phyloP scores from a whole-genome alignment of 2,888 invertebrate species.

The Lepidocyrtinus sp. region DNA sequence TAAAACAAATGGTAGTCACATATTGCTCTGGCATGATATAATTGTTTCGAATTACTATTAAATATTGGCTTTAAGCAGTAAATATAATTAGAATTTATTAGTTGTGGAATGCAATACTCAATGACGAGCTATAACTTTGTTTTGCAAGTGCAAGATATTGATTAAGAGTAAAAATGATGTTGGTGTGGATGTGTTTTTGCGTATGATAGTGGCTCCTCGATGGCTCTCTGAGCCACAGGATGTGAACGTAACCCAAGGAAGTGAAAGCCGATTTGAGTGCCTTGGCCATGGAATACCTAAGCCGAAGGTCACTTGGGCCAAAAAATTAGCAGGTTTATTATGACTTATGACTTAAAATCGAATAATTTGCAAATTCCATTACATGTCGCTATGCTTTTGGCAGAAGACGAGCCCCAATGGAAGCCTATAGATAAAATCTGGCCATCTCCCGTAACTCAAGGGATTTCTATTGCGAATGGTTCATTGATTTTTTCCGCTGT shows the following conservation, averaged over 20 bases:
- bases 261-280: slow-evolving; percentile 64
- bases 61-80: no score
- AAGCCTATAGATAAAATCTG: slow-evolving; percentile 66
- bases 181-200: slow-evolving; percentile 43
- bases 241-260: slow-evolving; percentile 66
- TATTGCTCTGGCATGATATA: no score
- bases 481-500: slow-evolving; percentile 62
- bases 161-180: no score
- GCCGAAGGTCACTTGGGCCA: slow-evolving; percentile 63
- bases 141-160: no score
- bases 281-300: slow-evolving; percentile 62
- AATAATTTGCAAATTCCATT: no score
- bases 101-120: no score
- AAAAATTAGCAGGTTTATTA: slow-evolving; percentile 66
- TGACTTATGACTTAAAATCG: neutral
- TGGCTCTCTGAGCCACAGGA: slow-evolving; percentile 67
- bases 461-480: slow-evolving; percentile 60
- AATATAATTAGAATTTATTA: no score
- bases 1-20: no score
- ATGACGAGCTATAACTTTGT: no score
- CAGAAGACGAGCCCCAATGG: slow-evolving; percentile 66
- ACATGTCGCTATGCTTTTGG: no score
- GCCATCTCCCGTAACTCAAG: slow-evolving; percentile 62
- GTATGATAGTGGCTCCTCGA: slow-evolving; percentile 64
- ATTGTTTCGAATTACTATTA: no score